Evolutionary conservation across 2,113 vertebrate genomes (phyloP).

Genomic region (Poeciliopsis prolifica): DNA sequence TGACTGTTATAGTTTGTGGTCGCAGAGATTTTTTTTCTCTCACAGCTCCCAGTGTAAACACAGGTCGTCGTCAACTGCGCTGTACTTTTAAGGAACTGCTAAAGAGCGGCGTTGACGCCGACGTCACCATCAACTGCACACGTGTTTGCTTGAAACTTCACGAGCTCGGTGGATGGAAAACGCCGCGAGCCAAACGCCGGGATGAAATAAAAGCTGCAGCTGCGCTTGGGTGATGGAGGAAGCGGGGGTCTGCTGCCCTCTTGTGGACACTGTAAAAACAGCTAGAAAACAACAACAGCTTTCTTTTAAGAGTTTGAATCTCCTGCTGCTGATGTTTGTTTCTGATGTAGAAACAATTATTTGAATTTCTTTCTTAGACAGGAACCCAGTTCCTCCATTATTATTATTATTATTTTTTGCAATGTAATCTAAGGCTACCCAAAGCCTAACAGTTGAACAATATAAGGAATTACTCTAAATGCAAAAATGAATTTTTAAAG

Average conservation of each 20-base stretch:
- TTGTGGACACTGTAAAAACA: constrained; percentile 15
- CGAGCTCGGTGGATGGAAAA: constrained; percentile 23
- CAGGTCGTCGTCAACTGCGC: neutral
- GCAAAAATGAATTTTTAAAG: too few relatives aligned
- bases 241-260: constrained; percentile 34
- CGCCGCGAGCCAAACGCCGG: constrained; percentile 1
- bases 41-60: constrained; percentile 38
- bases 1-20: neutral
- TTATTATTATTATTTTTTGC: too few relatives aligned
- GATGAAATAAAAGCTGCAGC: neutral
- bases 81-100: neutral
- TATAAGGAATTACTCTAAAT: too few relatives aligned
- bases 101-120: constrained; percentile 5
- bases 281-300: neutral
- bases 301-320: neutral
- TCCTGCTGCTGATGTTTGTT: too few relatives aligned
- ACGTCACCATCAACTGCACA: neutral
- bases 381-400: too few relatives aligned
- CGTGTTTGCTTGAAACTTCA: constrained; percentile 24
- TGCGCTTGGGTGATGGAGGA: neutral
- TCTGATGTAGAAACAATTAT: too few relatives aligned
- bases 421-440: too few relatives aligned
- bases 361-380: too few relatives aligned
- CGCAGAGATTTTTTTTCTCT: constrained; percentile 13
- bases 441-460: too few relatives aligned